Evolutionary conservation across 2,113 vertebrate species (phyloP).

Genomic region (Dipodomys stephensi): DNA sequence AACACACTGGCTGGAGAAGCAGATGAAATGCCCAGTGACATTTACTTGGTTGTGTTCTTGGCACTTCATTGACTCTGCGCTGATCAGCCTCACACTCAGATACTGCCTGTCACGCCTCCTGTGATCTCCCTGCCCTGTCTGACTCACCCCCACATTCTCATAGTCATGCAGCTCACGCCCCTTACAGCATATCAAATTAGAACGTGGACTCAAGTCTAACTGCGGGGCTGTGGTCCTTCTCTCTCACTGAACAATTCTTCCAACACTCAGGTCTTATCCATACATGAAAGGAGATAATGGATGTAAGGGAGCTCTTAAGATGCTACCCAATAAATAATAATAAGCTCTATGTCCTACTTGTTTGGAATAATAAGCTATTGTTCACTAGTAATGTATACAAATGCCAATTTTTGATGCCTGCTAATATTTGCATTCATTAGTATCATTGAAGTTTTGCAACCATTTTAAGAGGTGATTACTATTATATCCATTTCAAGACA

Average conservation of each 20-base stretch:
- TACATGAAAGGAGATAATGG: background rate
- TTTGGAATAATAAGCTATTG: background rate
- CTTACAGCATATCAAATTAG: background rate
- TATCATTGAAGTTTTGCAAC: background rate
- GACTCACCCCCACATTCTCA: background rate
- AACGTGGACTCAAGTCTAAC: background rate
- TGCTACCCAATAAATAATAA: background rate
- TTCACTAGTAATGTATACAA: background rate
- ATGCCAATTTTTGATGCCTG: background rate
- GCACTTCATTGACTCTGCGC: background rate
- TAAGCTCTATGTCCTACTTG: background rate
- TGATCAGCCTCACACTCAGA: background rate
- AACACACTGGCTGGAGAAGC: background rate
- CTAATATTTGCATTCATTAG: background rate
- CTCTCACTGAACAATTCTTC: background rate
- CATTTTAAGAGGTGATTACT: background rate
- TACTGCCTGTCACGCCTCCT: background rate
- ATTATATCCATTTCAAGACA: background rate
- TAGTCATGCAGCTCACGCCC: background rate
- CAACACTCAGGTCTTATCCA: background rate
- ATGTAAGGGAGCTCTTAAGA: background rate
- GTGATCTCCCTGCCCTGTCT: background rate
- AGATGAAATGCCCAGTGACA: conserved; percentile 52
- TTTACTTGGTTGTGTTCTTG: conserved; percentile 59
- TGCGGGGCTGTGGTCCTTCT: background rate